Evolutionary conservation across 2,888 invertebrate genomes (phyloP), one percentile per base, ranked within the genome.

Genomic region (Geophilus truncorum): DNA sequence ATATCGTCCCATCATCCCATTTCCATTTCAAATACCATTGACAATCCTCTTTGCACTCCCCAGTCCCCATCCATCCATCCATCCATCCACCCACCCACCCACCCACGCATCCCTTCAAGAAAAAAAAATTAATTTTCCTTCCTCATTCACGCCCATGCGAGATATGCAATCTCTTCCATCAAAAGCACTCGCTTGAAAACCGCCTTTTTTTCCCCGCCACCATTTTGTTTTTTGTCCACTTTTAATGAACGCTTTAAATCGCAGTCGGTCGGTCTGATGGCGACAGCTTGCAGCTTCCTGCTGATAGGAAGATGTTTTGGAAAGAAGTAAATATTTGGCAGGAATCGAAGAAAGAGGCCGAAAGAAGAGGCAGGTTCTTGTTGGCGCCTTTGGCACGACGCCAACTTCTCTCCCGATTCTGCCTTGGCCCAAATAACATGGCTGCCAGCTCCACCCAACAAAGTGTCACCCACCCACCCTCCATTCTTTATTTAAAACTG

Each of bases 281-380:
- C 62, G 62, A 62, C 62, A 62, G 62, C 62, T 62, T 62, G 62
- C 62, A 62, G 62, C 62, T 62, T 62, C 62, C 62, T 62, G 62
- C 62, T 62, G 62, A 62, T 62, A 62, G 62, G 4, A 62, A 62
- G 62, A 62, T 62, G 62, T 62, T 62, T 62, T 62, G 9, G 12
- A 25, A 25, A 62, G 25, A 62, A 62, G 62, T 62, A 62, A 62
- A 62, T 62, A 62, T 62, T 62, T 62, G 62, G 62, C 62, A 62
- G 25, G 23, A 62, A 62, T 62, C 62, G 62, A 62, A 62, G 62
- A 62, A 62, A 62, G 25, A 62, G 15, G 25, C 57, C 23, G 28
- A 62, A 62, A 28, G 28, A 62, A 9, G 62, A 62, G 62, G 62
- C 62, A 62, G 62, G 62, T 62, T 62, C 62, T 62, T 25, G 62